Percentiles rank a stretch among this genome's conserved stretches.
phyloP scores from a whole-genome alignment of 2,888 invertebrate genomes.

The Eremobia ochroleuca region DNA sequence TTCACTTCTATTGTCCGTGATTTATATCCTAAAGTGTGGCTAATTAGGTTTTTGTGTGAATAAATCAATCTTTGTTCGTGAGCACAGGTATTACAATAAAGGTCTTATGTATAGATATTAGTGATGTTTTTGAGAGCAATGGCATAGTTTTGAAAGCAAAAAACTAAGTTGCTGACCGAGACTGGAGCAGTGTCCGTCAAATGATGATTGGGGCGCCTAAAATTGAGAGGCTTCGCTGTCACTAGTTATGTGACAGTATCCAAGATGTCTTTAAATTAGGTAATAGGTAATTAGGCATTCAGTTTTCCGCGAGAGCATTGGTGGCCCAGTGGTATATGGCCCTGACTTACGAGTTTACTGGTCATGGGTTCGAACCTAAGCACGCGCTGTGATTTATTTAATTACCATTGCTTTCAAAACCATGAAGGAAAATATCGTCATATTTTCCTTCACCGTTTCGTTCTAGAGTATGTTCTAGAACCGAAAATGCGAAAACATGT shows the following conservation, averaged over 20 bases:
- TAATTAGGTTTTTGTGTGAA: conserved; percentile 34
- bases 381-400: not conserved
- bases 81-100: no score
- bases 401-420: not conserved
- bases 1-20: conserved; percentile 6
- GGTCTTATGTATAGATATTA: no score
- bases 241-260: not conserved
- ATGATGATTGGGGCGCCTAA: conserved; percentile 44
- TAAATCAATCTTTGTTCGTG: no score
- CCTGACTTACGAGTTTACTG: not conserved
- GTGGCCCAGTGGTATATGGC: not conserved
- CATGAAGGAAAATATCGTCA: no score
- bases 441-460: no score
- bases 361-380: not conserved
- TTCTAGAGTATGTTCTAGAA: no score
- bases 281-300: not conserved
- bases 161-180: conserved; percentile 17
- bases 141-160: no score
- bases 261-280: not conserved
- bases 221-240: conserved; percentile 19
- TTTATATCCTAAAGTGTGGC: conserved; percentile 18
- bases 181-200: conserved; percentile 48
- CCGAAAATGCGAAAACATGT: not conserved
- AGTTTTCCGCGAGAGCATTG: not conserved
- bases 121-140: no score